These are phyloP conservation scores for Apistogramma diplotaenia DNA, from an alignment of 2,113 vertebrate genomes.

Conservation along the genomic window DNA sequence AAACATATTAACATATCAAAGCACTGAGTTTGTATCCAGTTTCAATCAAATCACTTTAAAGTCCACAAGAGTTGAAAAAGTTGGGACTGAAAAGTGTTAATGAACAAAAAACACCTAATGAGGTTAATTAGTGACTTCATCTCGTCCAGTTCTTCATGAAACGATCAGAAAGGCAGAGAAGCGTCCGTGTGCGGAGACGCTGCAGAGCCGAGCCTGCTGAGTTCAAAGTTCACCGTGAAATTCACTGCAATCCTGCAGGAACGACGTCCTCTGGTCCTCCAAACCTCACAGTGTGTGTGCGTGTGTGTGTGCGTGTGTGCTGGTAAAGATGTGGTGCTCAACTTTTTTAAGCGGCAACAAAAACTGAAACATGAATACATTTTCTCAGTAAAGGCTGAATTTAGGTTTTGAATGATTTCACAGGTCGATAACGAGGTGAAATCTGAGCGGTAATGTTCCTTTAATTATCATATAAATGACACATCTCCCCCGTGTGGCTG, in stretches of 20 bases:
- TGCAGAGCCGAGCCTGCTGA: neutral
- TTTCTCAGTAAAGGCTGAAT: neutral
- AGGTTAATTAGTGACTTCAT: neutral
- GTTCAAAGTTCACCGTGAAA: neutral
- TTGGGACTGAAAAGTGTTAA: neutral
- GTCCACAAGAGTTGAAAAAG: neutral
- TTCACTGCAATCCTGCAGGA: neutral
- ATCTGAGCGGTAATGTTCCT: neutral
- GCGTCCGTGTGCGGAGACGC: rapidly evolving
- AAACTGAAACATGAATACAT: neutral
- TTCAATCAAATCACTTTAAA: neutral
- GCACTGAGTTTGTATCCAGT: too few relatives aligned
- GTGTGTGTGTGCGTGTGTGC: neutral
- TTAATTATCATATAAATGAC: neutral
- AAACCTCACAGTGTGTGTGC: too few relatives aligned
- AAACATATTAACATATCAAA: neutral
- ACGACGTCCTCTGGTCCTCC: neutral
- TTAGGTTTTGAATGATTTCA: rapidly evolving
- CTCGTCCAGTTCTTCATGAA: neutral
- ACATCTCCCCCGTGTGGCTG: neutral
- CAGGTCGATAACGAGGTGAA: neutral
- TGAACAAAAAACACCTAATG: neutral
- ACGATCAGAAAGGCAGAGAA: neutral
- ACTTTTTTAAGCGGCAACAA: neutral
- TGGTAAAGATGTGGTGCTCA: neutral